Evolutionary conservation across 2,888 invertebrate species (phyloP).

Genomic region (Tetranychus piercei): DNA sequence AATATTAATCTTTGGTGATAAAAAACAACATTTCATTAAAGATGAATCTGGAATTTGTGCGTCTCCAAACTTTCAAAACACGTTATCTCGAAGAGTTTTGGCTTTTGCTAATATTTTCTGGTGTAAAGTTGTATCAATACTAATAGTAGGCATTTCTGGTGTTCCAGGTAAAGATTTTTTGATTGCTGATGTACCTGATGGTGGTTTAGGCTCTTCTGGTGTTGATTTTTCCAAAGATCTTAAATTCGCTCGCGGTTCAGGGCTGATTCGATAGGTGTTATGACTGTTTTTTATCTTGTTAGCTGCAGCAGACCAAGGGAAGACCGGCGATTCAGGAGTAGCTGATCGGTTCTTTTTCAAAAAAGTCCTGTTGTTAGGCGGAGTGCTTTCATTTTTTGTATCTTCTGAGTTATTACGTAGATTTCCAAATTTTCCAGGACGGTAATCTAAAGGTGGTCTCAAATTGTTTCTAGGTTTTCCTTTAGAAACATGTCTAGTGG

Average conservation of each 20-base stretch:
- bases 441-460: neutral
- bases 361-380: neutral
- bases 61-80: neutral
- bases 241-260: neutral
- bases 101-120: neutral
- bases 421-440: neutral
- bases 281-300: neutral
- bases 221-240: neutral
- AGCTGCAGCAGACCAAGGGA: neutral
- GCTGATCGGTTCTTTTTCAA: neutral
- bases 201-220: neutral
- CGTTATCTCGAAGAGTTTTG: neutral
- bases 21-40: neutral
- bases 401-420: neutral
- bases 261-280: neutral
- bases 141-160: neutral
- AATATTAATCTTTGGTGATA: constrained; percentile 1
- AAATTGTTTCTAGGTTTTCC: neutral
- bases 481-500: neutral
- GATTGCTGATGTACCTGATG: neutral
- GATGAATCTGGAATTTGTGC: neutral
- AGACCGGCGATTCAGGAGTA: neutral
- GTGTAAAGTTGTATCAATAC: neutral
- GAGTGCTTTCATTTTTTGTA: neutral
- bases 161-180: neutral